A percentile compares a stretch with the other conserved stretches of the same genome.
phyloP scores from a whole-genome alignment of 2,797 vertebrate species.

The Rhynchotus rufescens region DNA sequence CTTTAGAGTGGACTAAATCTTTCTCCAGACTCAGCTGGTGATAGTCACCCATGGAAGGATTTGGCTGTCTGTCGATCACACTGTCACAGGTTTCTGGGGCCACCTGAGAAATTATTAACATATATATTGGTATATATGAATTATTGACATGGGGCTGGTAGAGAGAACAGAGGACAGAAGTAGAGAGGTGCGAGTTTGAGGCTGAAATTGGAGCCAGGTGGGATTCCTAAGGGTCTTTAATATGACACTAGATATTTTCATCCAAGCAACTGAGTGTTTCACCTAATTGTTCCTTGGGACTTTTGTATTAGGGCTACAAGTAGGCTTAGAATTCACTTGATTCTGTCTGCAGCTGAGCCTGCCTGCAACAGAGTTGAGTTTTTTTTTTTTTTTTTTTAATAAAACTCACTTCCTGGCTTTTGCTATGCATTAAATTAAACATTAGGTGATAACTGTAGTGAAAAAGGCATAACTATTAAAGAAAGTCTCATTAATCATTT shows the following conservation, averaged over 20 bases:
- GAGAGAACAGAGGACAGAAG: background rate
- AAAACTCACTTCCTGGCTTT: background rate
- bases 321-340: background rate
- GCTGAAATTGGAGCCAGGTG: background rate
- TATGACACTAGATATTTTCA: background rate
- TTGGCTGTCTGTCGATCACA: background rate
- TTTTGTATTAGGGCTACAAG: background rate
- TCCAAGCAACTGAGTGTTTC: background rate
- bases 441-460: constrained; percentile 12
- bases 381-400: background rate
- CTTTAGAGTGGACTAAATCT: background rate
- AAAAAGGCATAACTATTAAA: background rate
- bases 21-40: background rate
- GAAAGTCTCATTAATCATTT: constrained; percentile 15
- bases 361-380: background rate
- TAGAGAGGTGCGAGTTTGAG: background rate
- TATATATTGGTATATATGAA: background rate
- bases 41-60: background rate
- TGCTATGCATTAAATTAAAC: background rate
- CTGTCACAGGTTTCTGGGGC: background rate
- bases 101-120: background rate
- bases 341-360: background rate
- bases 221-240: background rate
- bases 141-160: background rate
- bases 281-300: rapidly evolving